Evolutionary conservation across 2,888 invertebrate genomes (phyloP).

Genomic region (Cepaea hortensis): DNA sequence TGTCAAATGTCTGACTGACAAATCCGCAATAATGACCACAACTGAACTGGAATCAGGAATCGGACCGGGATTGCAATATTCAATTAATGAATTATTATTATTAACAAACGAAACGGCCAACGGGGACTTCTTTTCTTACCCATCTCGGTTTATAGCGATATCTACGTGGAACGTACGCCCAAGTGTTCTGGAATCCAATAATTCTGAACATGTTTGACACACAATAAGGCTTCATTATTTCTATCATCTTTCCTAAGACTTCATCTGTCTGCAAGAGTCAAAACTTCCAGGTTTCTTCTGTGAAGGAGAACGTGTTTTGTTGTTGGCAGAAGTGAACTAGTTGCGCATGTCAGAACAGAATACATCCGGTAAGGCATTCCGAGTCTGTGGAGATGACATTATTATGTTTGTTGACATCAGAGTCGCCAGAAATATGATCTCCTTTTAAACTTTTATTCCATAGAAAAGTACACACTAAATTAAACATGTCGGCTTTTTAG

Average conservation of each 20-base stretch:
- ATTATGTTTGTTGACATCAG: slow-evolving; percentile 39
- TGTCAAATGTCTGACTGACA: no score
- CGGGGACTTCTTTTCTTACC: slow-evolving; percentile 25
- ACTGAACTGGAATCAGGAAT: no score
- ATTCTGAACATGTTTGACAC: not conserved
- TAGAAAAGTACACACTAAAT: not conserved
- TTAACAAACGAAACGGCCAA: no score
- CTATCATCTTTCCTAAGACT: not conserved
- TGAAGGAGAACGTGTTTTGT: no score
- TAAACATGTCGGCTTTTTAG: not conserved
- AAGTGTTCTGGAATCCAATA: not conserved
- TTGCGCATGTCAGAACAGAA: not conserved
- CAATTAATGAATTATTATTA: no score
- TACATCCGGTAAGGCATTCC: slow-evolving; percentile 39
- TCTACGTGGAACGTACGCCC: slow-evolving; percentile 22
- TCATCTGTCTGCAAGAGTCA: no score
- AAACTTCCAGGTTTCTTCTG: no score
- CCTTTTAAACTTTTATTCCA: not conserved
- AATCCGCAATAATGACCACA: no score
- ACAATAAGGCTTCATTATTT: not conserved
- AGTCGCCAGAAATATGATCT: not conserved
- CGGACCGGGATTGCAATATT: no score
- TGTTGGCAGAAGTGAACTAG: no score
- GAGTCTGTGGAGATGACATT: slow-evolving; percentile 34
- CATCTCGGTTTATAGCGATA: slow-evolving; percentile 49